Conservation (phyloP, 2,888 invertebrate species). For the Tromatobia lineatoria region DNA sequence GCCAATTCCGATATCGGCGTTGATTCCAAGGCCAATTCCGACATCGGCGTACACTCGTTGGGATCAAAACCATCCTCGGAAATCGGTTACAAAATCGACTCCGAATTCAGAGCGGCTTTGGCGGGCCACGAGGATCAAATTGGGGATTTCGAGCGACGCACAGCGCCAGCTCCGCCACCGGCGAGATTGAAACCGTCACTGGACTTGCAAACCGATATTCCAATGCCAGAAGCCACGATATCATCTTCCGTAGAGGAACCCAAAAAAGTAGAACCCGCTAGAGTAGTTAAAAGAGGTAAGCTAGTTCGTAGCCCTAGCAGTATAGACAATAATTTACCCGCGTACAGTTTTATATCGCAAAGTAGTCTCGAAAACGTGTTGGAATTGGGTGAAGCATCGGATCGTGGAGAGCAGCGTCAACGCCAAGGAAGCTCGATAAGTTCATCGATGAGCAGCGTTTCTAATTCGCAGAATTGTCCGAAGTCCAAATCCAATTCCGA, state of each 20-base stretch:
- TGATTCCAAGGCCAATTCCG: conserved; percentile 78
- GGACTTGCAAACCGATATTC: not conserved
- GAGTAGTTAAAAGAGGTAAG: conserved; percentile 83
- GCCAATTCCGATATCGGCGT: conserved; percentile 78
- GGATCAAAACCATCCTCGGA: conserved; percentile 66
- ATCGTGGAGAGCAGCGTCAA: not conserved
- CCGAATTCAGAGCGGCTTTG: conserved; percentile 59
- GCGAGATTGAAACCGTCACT: conserved; percentile 41
- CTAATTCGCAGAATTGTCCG: conserved; percentile 6
- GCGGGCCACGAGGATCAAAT: conserved; percentile 59
- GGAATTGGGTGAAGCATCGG: conserved; percentile 67
- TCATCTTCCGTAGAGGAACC: conserved; percentile 48
- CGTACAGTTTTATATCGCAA: conserved; percentile 78
- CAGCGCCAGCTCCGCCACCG: conserved; percentile 20
- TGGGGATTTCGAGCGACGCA: conserved; percentile 30
- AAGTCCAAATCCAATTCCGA: conserved; percentile 35
- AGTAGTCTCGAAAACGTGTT: conserved; percentile 73
- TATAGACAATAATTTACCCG: conserved; percentile 70
- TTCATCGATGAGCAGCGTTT: conserved; percentile 5
- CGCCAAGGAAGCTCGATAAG: conserved; percentile 5
- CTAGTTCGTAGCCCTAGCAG: conserved; percentile 77
- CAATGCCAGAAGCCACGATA: conserved; percentile 14
- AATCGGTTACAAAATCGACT: conserved; percentile 61
- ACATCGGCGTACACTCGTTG: conserved; percentile 74
- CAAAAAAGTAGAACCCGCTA: conserved; percentile 77